Evolutionary conservation across 2,797 vertebrate species (phyloP), one percentile per base, ranked within the genome.

Genomic region (Botia almorhae): DNA sequence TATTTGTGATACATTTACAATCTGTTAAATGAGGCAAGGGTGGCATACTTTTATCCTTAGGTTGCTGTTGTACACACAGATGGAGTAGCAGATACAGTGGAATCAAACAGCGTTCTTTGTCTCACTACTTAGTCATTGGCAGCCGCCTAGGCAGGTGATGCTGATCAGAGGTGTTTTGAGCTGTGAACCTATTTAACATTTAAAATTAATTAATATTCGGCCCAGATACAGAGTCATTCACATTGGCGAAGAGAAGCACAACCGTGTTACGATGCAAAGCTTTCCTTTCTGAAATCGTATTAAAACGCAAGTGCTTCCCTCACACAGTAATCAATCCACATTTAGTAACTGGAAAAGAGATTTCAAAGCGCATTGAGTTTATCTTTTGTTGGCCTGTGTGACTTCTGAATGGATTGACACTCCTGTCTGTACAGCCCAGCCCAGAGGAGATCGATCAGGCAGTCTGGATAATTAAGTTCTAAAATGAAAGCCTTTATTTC

Each of bases 401-500:
- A 60, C 72, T 60, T 81, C 70, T 74, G 21, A 78, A 71, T 71
- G 76, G 69, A 77, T 80, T 46, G 69, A 86, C 33, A 29, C 29
- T 61, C 36, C 69, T 77, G 82, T 84, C 82, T 39, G 16, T 70
- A 70, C 64, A 80, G 13, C 73, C 58, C 58, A 13, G 36, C 74
- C 74, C 58, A 48, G 29, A 21, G 43, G 26, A 85, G 86, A 87
- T 81, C 82, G 77, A 85, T 85, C 36, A 16, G 29, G 53, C 39
- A 48, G 61, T 82, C 65, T 23, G 65, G 77, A 74, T 83, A 87
- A 85, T 80, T 80, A 79, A 84, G 77, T 82, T 82, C 74, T 81
- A 69, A 76, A 84, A 82, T 72, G 74, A 82, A 78, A 67, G 60
- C 74, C 80, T 82, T 84, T 84, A 83, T 84, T 84, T 74, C 61